These are phyloP conservation scores for Gymnoscopelus microlampas DNA, from an alignment of 2,797 vertebrate genomes.

Conservation along the genomic window DNA sequence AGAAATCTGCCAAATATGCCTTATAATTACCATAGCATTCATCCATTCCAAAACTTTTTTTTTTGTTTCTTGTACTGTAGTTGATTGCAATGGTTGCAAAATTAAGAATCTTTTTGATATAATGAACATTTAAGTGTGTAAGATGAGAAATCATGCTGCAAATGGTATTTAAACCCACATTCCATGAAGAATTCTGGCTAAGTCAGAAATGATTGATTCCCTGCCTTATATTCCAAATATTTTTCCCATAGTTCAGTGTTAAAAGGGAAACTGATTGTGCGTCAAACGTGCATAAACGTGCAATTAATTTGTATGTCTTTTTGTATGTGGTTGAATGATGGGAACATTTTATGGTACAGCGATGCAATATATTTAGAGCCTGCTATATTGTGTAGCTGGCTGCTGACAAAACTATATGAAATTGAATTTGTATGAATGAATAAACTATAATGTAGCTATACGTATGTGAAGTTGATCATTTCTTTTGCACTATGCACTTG, in stretches of 20 bases:
- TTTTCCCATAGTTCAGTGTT: constrained; percentile 81
- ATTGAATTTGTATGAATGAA: constrained; percentile 80
- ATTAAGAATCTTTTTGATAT: constrained; percentile 78
- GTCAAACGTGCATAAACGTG: constrained; percentile 85
- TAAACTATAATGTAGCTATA: constrained; percentile 84
- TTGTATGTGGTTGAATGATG: constrained; percentile 78
- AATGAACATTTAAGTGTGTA: constrained; percentile 77
- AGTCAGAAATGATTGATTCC: constrained; percentile 70
- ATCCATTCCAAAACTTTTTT: constrained; percentile 87
- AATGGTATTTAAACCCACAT: constrained; percentile 80
- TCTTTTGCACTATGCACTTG: too few relatives aligned
- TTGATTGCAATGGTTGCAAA: constrained; percentile 75
- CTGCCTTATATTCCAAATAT: constrained; percentile 73
- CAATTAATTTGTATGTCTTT: constrained; percentile 85
- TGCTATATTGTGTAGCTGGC: constrained; percentile 69
- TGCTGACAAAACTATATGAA: constrained; percentile 77
- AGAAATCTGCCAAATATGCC: constrained; percentile 92
- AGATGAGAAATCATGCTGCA: constrained; percentile 74
- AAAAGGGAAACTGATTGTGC: constrained; percentile 85
- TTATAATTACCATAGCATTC: constrained; percentile 87
- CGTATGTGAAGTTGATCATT: not conserved
- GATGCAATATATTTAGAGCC: constrained; percentile 64
- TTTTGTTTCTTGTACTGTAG: constrained; percentile 85
- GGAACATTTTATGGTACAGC: constrained; percentile 73
- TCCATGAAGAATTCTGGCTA: constrained; percentile 76